A percentile compares a stretch with the other conserved stretches of the same genome.
Evolutionary conservation across 2,113 vertebrate species (phyloP).

Genomic region (Paracyprichromis sp.): DNA sequence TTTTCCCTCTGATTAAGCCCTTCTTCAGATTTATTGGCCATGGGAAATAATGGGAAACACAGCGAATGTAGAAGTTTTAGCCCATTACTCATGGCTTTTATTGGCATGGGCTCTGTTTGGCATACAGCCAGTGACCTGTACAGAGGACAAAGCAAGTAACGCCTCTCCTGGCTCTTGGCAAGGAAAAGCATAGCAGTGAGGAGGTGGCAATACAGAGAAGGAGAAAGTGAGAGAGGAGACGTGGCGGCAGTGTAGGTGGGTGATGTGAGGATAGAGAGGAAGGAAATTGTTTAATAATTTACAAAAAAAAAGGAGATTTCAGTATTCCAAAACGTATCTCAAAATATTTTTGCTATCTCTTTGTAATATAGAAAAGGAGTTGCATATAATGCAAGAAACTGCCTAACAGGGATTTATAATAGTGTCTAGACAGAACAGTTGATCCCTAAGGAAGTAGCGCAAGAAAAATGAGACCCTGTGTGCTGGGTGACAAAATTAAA

Average conservation of each 20-base stretch:
- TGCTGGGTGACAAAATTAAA: not conserved
- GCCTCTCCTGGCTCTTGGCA: constrained; percentile 60
- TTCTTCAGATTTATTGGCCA: constrained; percentile 56
- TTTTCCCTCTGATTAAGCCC: constrained; percentile 62
- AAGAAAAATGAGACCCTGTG: not conserved
- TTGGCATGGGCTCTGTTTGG: constrained; percentile 63
- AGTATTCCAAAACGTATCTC: not conserved
- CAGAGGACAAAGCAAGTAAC: constrained; percentile 66
- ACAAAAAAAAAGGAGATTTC: not conserved
- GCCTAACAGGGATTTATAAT: constrained; percentile 13
- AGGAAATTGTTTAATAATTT: constrained; percentile 45
- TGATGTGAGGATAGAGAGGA: constrained; percentile 15
- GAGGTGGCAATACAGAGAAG: constrained; percentile 17
- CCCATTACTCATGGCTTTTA: constrained; percentile 68
- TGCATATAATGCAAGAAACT: not conserved
- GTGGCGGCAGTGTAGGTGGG: constrained; percentile 28
- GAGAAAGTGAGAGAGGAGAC: constrained; percentile 25
- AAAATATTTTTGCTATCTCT: not conserved
- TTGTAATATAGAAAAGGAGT: not conserved
- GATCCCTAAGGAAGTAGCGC: not conserved
- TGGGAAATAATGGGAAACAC: constrained; percentile 67
- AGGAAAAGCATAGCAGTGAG: constrained; percentile 15
- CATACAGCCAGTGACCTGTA: constrained; percentile 59
- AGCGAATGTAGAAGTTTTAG: constrained; percentile 64
- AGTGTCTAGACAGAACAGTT: constrained; percentile 7